Evolutionary conservation across 2,113 vertebrate species (phyloP), one percentile per base, ranked within the genome.

Genomic region (Plectropomus leopardus): DNA sequence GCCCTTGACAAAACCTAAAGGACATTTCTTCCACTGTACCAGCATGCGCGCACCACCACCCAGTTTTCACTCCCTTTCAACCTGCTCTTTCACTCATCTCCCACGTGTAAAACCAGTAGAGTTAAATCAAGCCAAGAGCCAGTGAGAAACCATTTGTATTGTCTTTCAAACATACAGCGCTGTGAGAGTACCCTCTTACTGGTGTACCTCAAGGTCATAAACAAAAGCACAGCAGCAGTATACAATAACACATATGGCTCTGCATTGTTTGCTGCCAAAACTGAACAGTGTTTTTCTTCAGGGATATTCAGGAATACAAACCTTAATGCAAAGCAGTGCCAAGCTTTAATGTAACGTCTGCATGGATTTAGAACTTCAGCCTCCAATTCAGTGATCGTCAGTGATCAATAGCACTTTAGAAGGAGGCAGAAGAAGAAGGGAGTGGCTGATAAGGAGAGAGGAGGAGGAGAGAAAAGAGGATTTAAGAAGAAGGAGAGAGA

Each of bases 381-480:
- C 63, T 63, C 45, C 26, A 28, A 74, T 58, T 26, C n/a, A 54
- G 40, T 72, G 72, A 84, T 83, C 60, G 72, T 53, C 71, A 36
- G 23, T 66, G 82, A 93, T 92, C 88, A 79, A 92, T 90, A 88
- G 34, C 59, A 65, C 88, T 80, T 86, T 74, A 87, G 40, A 73
- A 73, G 76, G 65, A 76, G 71, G 26, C 23, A 57, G 50, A 57
- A 64, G 60, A 68, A 47, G 66, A 64, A 30, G 28, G 45, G 72
- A 48, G 51, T 19, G 36, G 72, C 17, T 65, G 64, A 78, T 13
- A 24, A 51, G 15, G 42, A 63, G 60, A 28, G 23, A 26, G 7
- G 47, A 75, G 10, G 55, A 60, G 4, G 32, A 44, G 40, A 23
- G 14, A 53, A 44, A 28, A 4, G 47, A 15, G 55, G 55, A 48